These are phyloP conservation scores for Turdus rufiventris DNA, from an alignment of 2,113 vertebrate genomes.

Conservation along the genomic window DNA sequence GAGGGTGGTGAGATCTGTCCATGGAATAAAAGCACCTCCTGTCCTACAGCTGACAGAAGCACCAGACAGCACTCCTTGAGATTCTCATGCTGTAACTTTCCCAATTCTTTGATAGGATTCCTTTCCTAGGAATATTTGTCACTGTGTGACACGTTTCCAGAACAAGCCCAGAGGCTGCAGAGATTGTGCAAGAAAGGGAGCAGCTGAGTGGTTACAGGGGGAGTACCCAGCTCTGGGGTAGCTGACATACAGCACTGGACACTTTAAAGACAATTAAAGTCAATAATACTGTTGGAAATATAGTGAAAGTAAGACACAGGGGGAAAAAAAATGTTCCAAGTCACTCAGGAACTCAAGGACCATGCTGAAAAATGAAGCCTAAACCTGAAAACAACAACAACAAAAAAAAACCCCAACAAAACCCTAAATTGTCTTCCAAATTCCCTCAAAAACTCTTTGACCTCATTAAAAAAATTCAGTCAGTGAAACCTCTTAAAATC, in stretches of 20 bases:
- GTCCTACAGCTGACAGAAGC: neutral
- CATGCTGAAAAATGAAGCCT: neutral
- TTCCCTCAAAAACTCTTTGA: slow-evolving; percentile 42
- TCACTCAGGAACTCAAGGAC: neutral
- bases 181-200: neutral
- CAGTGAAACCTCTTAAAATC: slow-evolving; percentile 59
- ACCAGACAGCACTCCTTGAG: neutral
- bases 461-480: slow-evolving; percentile 36
- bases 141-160: neutral
- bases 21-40: neutral
- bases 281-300: neutral
- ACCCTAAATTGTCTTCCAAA: neutral
- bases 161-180: neutral
- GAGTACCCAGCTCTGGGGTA: neutral
- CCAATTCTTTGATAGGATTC: neutral
- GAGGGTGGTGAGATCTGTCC: neutral
- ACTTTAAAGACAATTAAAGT: neutral
- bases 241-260: neutral
- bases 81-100: neutral
- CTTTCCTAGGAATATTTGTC: neutral
- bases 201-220: neutral
- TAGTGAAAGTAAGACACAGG: neutral
- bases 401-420: neutral
- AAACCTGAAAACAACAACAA: neutral
- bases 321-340: neutral